Conservation (phyloP, 1,140 invertebrate genomes). For the Drosophila obscura region DNA sequence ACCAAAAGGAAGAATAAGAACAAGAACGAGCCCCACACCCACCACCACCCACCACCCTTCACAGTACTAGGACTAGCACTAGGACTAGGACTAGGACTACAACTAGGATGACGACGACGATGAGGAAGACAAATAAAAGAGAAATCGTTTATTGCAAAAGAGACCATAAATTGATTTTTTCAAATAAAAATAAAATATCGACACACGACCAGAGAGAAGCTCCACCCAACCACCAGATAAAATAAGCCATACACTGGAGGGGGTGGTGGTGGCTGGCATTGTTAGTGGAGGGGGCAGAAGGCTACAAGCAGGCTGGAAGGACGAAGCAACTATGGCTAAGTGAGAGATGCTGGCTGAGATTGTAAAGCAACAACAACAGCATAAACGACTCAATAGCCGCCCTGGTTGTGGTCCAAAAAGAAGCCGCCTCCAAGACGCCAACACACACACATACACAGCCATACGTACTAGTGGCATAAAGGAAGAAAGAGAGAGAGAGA, state of each 20-base stretch:
- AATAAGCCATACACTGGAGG: constrained; percentile 66
- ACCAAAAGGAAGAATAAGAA: constrained; percentile 53
- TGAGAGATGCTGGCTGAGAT: constrained; percentile 38
- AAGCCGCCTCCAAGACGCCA: constrained; percentile 64
- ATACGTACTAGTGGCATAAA: constrained; percentile 15
- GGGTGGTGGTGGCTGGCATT: constrained; percentile 9
- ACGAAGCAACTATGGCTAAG: constrained; percentile 21
- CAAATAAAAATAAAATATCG: constrained; percentile 82
- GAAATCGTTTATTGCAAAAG: constrained; percentile 82
- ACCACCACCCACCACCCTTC: too few relatives aligned
- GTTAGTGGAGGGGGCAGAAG: neutral
- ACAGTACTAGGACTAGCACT: too few relatives aligned
- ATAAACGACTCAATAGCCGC: constrained; percentile 48
- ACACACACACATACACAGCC: constrained; percentile 5
- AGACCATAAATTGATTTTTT: constrained; percentile 81
- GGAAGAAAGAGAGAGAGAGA: constrained; percentile 1
- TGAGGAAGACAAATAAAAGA: constrained; percentile 77
- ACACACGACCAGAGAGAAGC: constrained; percentile 27
- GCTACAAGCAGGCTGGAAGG: constrained; percentile 12
- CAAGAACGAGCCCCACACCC: too few relatives aligned
- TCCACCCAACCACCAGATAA: constrained; percentile 52
- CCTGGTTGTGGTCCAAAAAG: constrained; percentile 52
- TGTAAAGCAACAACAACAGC: constrained; percentile 13
- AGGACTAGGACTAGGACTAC: too few relatives aligned
- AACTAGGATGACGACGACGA: constrained; percentile 1